Percentiles rank a stretch among this genome's conserved stretches.
Evolutionary conservation across 2,888 invertebrate genomes (phyloP).

Genomic region (Neocrepidodera transversa): DNA sequence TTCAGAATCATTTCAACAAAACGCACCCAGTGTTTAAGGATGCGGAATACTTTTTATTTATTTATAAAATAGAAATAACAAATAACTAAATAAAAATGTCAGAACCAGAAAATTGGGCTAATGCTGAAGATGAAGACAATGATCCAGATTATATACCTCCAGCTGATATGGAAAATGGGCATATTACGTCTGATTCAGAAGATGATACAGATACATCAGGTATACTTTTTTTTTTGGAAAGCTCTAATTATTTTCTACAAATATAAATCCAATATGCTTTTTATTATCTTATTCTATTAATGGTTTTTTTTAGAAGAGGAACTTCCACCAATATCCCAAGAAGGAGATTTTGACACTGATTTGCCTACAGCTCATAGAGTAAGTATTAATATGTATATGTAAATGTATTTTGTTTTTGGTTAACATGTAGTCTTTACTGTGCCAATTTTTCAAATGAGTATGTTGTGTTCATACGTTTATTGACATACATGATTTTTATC

Average conservation of each 20-base stretch:
- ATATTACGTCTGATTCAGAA: constrained; percentile 43
- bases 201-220: constrained; percentile 41
- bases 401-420: no score
- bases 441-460: no score
- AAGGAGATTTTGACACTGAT: constrained; percentile 55
- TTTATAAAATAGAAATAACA: no score
- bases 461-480: no score
- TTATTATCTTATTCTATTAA: neutral
- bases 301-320: constrained; percentile 42
- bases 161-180: constrained; percentile 51
- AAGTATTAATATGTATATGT: constrained; percentile 30
- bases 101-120: constrained; percentile 33
- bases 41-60: no score
- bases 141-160: constrained; percentile 38
- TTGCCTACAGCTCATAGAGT: constrained; percentile 57
- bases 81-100: constrained; percentile 33
- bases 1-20: no score
- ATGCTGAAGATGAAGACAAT: constrained; percentile 40
- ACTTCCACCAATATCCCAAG: constrained; percentile 38
- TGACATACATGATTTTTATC: no score
- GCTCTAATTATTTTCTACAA: neutral
- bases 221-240: constrained; percentile 15
- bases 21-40: no score
- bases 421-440: no score
- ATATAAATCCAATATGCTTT: neutral